A percentile compares a stretch with the other conserved stretches of the same genome.
These are phyloP conservation scores for Agraylea sexmaculata DNA, from an alignment of 1,140 invertebrate species.

Conservation along the genomic window DNA sequence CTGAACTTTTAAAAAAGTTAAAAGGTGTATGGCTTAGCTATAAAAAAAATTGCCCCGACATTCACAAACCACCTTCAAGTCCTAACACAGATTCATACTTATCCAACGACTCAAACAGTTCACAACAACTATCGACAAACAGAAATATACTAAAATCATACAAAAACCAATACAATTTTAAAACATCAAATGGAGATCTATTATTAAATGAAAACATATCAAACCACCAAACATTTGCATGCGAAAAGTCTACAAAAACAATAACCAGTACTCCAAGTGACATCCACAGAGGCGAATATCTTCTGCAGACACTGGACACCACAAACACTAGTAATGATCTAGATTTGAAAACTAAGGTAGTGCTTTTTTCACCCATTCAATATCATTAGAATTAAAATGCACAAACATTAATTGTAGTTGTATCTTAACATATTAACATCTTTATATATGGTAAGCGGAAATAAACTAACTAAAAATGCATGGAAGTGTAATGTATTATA, in stretches of 20 bases:
- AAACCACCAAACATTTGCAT: constrained; percentile 18
- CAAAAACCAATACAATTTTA: constrained; percentile 28
- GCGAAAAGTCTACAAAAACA: constrained; percentile 5
- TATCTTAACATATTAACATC: neutral
- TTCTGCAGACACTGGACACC: neutral
- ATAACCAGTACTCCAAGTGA: no score
- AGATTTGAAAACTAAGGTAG: neutral
- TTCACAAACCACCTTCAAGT: constrained; percentile 26
- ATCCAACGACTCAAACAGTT: constrained; percentile 31
- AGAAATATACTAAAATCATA: constrained; percentile 32
- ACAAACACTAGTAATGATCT: constrained; percentile 12
- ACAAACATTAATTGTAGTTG: neutral
- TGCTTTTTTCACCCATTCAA: neutral
- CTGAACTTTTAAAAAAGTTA: constrained; percentile 45
- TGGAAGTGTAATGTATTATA: constrained; percentile 24
- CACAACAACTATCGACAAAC: constrained; percentile 23
- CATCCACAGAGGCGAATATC: no score
- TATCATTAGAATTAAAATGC: neutral
- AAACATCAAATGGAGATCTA: constrained; percentile 24
- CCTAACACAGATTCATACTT: constrained; percentile 32
- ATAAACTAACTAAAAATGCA: constrained; percentile 26
- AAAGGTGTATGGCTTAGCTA: constrained; percentile 45
- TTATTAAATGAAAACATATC: constrained; percentile 22
- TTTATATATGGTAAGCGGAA: constrained; percentile 6
- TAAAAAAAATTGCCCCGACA: constrained; percentile 40